Percentiles rank a stretch among this genome's conserved stretches.
Evolutionary conservation across 92 coral and sea anemone genomes (phyloP).

Genomic region (Desmophyllum pertusum): DNA sequence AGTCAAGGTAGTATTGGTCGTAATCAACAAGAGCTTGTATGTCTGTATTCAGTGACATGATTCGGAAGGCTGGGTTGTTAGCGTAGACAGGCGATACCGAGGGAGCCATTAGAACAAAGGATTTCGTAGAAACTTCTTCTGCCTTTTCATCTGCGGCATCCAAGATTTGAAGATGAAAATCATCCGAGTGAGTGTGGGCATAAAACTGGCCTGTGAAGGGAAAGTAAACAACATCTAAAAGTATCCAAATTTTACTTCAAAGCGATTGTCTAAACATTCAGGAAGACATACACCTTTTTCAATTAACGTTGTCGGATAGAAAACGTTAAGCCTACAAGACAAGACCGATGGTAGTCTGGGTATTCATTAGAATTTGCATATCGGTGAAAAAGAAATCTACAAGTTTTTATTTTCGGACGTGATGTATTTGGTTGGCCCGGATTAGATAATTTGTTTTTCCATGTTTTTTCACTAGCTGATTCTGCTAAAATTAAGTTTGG

Average conservation of each 20-base stretch:
- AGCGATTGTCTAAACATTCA: too few relatives aligned
- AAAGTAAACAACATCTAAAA: neutral
- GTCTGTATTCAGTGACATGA: conserved; percentile 60
- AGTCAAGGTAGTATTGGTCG: conserved; percentile 82
- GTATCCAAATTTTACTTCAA: neutral
- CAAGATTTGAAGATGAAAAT: conserved; percentile 71
- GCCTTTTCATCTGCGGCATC: conserved; percentile 16
- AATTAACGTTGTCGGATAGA: too few relatives aligned
- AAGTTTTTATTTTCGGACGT: too few relatives aligned
- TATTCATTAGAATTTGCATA: too few relatives aligned
- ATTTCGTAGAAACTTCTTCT: conserved; percentile 36
- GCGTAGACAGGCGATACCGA: conserved; percentile 74
- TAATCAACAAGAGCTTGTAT: conserved; percentile 74
- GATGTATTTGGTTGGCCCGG: too few relatives aligned
- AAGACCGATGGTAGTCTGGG: too few relatives aligned
- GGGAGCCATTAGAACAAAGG: conserved; percentile 70
- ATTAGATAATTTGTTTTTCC: too few relatives aligned
- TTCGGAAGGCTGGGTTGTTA: conserved; percentile 85
- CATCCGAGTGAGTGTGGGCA: conserved; percentile 85
- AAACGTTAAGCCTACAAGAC: too few relatives aligned
- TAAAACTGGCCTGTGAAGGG: conserved; percentile 79
- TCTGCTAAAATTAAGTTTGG: too few relatives aligned
- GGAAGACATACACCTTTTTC: too few relatives aligned
- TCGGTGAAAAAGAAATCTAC: too few relatives aligned
- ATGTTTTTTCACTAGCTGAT: too few relatives aligned